Evolutionary conservation across 2,888 invertebrate species (phyloP).

Genomic region (Ariolimax columbianus): DNA sequence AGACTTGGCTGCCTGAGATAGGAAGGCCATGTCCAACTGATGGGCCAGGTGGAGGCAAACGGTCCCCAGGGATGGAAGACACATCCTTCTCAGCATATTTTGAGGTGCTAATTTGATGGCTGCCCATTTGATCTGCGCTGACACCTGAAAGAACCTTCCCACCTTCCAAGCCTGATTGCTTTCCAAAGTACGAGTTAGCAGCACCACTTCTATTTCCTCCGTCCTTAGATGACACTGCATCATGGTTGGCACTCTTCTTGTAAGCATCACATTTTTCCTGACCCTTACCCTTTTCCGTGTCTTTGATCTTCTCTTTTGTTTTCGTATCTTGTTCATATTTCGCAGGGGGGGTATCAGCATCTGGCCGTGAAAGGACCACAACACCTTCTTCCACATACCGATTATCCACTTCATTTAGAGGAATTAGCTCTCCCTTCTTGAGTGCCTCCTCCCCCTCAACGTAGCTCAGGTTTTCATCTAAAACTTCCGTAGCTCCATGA

Average conservation of each 20-base stretch:
- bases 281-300: constrained; percentile 52
- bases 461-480: constrained; percentile 75
- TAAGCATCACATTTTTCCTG: constrained; percentile 53
- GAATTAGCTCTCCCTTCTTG: constrained; percentile 66
- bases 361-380: constrained; percentile 60
- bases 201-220: constrained; percentile 29
- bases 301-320: constrained; percentile 68
- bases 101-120: constrained; percentile 21
- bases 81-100: constrained; percentile 38
- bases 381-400: constrained; percentile 68
- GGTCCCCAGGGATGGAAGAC: constrained; percentile 36
- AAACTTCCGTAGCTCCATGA: constrained; percentile 74
- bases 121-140: constrained; percentile 22
- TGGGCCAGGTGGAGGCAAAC: constrained; percentile 46
- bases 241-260: constrained; percentile 24
- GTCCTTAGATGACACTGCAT: constrained; percentile 34
- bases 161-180: constrained; percentile 16
- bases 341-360: constrained; percentile 62
- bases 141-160: constrained; percentile 14
- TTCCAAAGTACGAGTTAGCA: constrained; percentile 13
- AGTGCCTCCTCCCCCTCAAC: constrained; percentile 69
- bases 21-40: constrained; percentile 45
- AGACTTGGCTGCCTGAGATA: constrained; percentile 3
- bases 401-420: constrained; percentile 68
- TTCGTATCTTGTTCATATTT: constrained; percentile 64